These are phyloP conservation scores for Chitala chitala DNA, from an alignment of 2,113 vertebrate species.

Conservation along the genomic window DNA sequence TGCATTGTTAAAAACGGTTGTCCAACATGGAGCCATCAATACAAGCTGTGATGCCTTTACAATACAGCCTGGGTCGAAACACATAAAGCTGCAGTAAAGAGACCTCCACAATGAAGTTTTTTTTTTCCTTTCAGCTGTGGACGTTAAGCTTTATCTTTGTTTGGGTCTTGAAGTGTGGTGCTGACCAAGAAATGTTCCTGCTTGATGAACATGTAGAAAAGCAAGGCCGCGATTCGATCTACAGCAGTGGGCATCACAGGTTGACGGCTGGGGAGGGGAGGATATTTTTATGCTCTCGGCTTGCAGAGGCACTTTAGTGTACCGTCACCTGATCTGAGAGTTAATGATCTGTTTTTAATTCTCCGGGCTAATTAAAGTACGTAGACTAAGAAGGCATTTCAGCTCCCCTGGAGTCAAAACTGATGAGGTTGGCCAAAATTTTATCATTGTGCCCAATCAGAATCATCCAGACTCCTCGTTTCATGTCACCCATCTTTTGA, in stretches of 20 bases:
- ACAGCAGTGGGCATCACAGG: background rate
- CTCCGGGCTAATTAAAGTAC: conserved; percentile 33
- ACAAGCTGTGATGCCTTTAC: no score
- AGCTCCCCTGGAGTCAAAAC: conserved; percentile 26
- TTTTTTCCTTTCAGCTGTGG: no score
- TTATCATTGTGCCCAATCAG: conserved; percentile 50
- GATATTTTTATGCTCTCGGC: conserved; percentile 10
- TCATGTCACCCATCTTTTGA: conserved; percentile 39
- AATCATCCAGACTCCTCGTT: conserved; percentile 39
- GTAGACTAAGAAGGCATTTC: conserved; percentile 23
- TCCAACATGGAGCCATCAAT: no score
- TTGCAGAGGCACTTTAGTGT: conserved; percentile 5
- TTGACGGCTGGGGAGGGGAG: background rate
- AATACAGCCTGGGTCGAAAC: no score
- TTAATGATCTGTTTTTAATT: conserved; percentile 39
- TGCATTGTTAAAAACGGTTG: no score
- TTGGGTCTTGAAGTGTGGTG: no score
- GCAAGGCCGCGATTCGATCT: background rate
- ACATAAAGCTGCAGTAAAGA: no score
- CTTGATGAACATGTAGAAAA: background rate
- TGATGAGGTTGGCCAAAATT: conserved; percentile 32
- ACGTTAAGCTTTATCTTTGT: background rate
- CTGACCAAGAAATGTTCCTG: no score
- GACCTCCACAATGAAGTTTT: no score
- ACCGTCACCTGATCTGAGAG: conserved; percentile 31